Conservation (phyloP, 2,113 vertebrate genomes). For the Chlamydotis undulata region DNA sequence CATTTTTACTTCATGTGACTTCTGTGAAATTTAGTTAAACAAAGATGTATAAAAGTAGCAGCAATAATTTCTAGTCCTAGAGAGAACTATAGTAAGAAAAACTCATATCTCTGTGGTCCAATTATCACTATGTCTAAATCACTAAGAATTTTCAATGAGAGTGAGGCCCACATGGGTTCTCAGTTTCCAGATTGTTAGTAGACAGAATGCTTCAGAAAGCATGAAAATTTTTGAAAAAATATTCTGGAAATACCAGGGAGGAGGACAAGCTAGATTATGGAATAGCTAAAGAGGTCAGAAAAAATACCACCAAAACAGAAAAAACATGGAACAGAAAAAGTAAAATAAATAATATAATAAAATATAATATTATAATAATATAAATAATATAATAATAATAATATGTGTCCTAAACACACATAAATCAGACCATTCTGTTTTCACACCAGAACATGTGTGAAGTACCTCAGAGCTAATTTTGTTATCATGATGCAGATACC, state of each 20-base stretch:
- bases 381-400: no score
- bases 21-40: neutral
- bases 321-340: neutral
- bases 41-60: neutral
- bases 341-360: neutral
- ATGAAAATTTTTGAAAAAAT: neutral
- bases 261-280: neutral
- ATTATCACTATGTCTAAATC: neutral
- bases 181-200: neutral
- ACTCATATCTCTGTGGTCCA: neutral
- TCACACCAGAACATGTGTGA: neutral
- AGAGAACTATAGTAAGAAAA: neutral
- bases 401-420: neutral
- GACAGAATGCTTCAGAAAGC: neutral
- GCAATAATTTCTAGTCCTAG: neutral
- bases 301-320: accelerated
- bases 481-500: neutral
- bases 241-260: neutral
- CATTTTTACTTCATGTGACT: neutral
- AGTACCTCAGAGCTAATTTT: neutral
- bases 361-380: no score
- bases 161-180: neutral
- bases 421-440: neutral
- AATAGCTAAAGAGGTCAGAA: neutral
- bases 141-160: constrained; percentile 31